Percentiles rank a stretch among this genome's conserved stretches.
phyloP scores from a whole-genome alignment of 1,140 invertebrate species.

The Glossosoma conforme region DNA sequence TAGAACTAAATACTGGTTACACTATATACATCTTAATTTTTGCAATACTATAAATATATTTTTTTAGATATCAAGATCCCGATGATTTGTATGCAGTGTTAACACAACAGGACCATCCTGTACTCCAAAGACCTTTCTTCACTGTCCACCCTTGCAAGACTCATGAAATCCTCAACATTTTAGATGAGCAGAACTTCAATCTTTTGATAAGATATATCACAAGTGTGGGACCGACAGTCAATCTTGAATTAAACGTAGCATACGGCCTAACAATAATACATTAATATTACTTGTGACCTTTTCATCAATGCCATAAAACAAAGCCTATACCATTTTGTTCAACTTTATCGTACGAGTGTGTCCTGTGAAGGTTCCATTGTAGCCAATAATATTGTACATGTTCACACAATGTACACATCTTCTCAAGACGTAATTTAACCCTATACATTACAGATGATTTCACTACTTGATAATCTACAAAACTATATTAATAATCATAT shows the following conservation, averaged over 20 bases:
- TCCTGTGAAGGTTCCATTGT: too few species aligned
- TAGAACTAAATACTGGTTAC: too few species aligned
- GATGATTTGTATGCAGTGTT: constrained; percentile 21
- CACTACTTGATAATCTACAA: too few species aligned
- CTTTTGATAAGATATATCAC: constrained; percentile 23
- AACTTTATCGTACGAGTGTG: too few species aligned
- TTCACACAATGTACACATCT: too few species aligned
- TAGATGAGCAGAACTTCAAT: constrained; percentile 8
- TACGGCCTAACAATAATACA: constrained; percentile 14
- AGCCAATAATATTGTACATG: too few species aligned
- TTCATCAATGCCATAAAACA: too few species aligned
- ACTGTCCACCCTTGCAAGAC: constrained; percentile 29
- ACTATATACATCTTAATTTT: too few species aligned
- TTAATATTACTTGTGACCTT: neutral
- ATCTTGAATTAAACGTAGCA: constrained; percentile 16
- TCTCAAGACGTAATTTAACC: too few species aligned
- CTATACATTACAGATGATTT: too few species aligned
- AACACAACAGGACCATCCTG: constrained; percentile 29
- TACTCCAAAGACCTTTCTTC: constrained; percentile 22
- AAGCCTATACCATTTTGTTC: too few species aligned
- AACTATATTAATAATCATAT: too few species aligned
- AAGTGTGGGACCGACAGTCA: constrained; percentile 22
- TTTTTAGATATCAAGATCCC: constrained; percentile 13
- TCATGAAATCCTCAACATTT: constrained; percentile 19
- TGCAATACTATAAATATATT: neutral